Evolutionary conservation across 1,140 invertebrate genomes (phyloP).

Genomic region (Drosophila asahinai): DNA sequence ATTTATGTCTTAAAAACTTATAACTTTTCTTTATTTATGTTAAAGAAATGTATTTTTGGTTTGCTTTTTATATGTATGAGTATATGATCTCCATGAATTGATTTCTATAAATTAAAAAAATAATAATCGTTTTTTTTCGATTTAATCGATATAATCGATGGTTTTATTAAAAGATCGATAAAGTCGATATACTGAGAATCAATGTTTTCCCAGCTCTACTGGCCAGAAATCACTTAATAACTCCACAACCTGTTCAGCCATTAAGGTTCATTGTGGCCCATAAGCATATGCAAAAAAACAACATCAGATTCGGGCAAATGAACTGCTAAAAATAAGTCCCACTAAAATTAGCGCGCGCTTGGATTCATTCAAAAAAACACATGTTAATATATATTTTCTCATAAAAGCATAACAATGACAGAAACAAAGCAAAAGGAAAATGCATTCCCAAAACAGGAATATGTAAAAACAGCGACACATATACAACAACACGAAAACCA

Average conservation of each 20-base stretch:
- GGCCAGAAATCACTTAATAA: background rate
- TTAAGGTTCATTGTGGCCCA: constrained; percentile 34
- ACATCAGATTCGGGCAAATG: constrained; percentile 37
- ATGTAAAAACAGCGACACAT: constrained; percentile 51
- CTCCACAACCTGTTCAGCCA: constrained; percentile 44
- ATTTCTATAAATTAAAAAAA: too few species aligned
- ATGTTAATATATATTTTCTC: constrained; percentile 43
- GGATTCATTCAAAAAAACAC: constrained; percentile 44
- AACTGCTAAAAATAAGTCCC: constrained; percentile 43
- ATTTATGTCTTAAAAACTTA: too few species aligned
- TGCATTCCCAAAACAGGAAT: constrained; percentile 55
- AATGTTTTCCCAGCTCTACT: too few species aligned
- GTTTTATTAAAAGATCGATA: too few species aligned
- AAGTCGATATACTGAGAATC: too few species aligned
- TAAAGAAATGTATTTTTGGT: too few species aligned
- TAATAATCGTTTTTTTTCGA: too few species aligned
- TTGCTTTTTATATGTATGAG: too few species aligned
- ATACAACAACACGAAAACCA: constrained; percentile 56
- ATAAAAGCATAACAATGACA: constrained; percentile 70
- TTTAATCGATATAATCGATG: too few species aligned
- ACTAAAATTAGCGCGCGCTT: constrained; percentile 22
- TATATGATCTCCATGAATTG: too few species aligned
- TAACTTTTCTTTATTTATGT: too few species aligned
- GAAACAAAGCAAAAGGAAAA: constrained; percentile 50
- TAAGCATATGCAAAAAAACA: constrained; percentile 32